Base-by-base conservation (phyloP, 2,113 vertebrate genomes). In the Podilymbus podiceps region DNA sequence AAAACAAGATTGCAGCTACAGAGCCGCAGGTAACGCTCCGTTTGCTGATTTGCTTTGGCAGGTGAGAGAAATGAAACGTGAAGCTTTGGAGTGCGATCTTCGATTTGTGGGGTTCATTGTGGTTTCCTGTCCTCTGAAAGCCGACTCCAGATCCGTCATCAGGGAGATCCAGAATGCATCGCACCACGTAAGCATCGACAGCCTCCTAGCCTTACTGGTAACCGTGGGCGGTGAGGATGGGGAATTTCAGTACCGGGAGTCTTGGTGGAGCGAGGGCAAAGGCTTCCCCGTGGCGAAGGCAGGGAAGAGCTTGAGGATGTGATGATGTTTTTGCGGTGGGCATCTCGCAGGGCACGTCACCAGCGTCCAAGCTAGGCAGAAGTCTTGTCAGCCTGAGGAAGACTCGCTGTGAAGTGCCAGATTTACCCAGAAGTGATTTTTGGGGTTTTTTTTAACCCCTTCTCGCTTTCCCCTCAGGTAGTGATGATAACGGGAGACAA, bases 401-500 rank as follows among this genome's bases (percentile, higher is more conserved):
- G 31, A 27, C 28, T 9, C 1, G 5, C 35, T 28, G 8, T 6
- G 44, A 71, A n/a, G 42, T 63, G 31, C 60, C 28, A 30, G 40
- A 2, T 30, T 24, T 11, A 1, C 14, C 8, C 10, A 4, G 11
- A 15, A 33, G 14, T 67, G 8, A 33, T 49, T 23, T 31, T 38
- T 38, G 8, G 38, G 38, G n/a, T n/a, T n/a, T 38, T 8, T 38
- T 38, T 19, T 85, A 38, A 55, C 24, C 50, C 25, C 4, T 3
- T 3, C 46, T n/a, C 0, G 0, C 62, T 40, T 27, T 82, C 60
- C 53, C 60, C 56, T 30, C 97, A 99, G 99, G 99, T 99, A 93
- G 99, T 99, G 90, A 99, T 99, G 99, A 99, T 99, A 96, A 99
- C 99, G 2, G 99, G 99, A 2, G 99, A 99, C 97, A 99, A 99